Evolutionary conservation across 2,113 vertebrate genomes (phyloP), one percentile per base, ranked within the genome.

Genomic region (Eonycteris spelaea): DNA sequence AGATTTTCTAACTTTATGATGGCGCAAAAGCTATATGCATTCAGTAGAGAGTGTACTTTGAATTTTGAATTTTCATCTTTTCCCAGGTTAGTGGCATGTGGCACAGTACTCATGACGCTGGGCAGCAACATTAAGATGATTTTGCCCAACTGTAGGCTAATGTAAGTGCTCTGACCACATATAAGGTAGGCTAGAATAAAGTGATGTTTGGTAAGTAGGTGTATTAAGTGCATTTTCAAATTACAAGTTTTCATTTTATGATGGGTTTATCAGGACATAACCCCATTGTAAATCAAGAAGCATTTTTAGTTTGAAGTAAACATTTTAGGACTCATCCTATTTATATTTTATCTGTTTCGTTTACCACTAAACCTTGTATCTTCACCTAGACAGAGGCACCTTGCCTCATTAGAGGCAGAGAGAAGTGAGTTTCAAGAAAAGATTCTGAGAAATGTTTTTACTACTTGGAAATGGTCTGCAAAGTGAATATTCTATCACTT

Each of bases 401-500:
- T 65, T 87, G 40, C 35, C 48, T 95, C 24, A 65, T 40, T 3
- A 90, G 51, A 94, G 63, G 38, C 26, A 21, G 11, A 71, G 28
- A 86, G 33, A 77, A 63, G 14, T 24, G 45, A 91, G 21, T 87
- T 91, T 75, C 45, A 71, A 65, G 74, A 94, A 55, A 87, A 53
- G 15, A 63, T 71, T 92, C 7, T 68, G 45, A 92, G 7, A 86
- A 91, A 68, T 68, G 51, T 59, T 95, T 96, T 83, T 91, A 65
- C 73, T 91, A 93, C 8, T 59, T 61, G 24, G n/a, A 73, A 91
- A 79, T 83, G 16, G 38, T 93, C 82, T 91, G 22, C 79, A 96
- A 88, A 63, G 59, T 68, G 38, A 87, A 90, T 73, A 83, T 79
- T 74, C 38, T 57, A 63, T 97, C 40, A 57, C 55, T 48, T 71